Conservation (phyloP, 2,797 vertebrate species). For the Tenualosa ilisha region DNA sequence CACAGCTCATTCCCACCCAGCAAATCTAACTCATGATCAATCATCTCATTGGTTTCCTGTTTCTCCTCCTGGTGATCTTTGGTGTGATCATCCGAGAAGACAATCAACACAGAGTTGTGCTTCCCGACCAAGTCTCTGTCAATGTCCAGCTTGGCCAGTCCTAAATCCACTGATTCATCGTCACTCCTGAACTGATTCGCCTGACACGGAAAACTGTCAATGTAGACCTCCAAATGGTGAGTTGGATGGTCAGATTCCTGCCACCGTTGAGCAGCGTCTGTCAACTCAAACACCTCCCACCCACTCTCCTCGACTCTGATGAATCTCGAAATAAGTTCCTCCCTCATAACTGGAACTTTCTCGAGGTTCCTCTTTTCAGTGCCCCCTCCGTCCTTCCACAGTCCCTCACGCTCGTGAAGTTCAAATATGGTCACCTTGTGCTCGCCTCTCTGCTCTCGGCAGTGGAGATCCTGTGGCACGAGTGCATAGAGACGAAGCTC, state of each 20-base stretch:
- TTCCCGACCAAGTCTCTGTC: conserved; percentile 77
- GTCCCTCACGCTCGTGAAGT: conserved; percentile 53
- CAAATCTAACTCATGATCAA: conserved; percentile 75
- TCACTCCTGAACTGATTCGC: conserved; percentile 49
- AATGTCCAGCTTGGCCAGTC: conserved; percentile 70
- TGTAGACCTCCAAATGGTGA: conserved; percentile 82
- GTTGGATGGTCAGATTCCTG: conserved; percentile 72
- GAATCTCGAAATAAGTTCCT: conserved; percentile 77
- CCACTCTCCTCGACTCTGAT: conserved; percentile 79
- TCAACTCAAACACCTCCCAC: conserved; percentile 94
- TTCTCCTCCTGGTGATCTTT: conserved; percentile 73
- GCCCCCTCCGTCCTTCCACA: conserved; percentile 56
- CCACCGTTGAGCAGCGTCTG: conserved; percentile 80
- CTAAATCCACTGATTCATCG: conserved; percentile 49
- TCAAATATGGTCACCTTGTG: conserved; percentile 86
- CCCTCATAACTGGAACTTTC: conserved; percentile 61
- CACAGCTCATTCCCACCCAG: conserved; percentile 59
- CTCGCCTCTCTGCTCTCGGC: conserved; percentile 68
- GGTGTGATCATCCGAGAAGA: conserved; percentile 90
- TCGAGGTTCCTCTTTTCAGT: conserved; percentile 54
- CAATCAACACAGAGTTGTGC: conserved; percentile 82
- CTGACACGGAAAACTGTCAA: conserved; percentile 67
- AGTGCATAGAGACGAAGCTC: conserved; percentile 87
- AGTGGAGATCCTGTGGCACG: conserved; percentile 74
- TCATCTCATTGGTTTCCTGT: conserved; percentile 79